These are phyloP conservation scores for Chelmon rostratus DNA, from an alignment of 2,797 vertebrate genomes.

Conservation along the genomic window DNA sequence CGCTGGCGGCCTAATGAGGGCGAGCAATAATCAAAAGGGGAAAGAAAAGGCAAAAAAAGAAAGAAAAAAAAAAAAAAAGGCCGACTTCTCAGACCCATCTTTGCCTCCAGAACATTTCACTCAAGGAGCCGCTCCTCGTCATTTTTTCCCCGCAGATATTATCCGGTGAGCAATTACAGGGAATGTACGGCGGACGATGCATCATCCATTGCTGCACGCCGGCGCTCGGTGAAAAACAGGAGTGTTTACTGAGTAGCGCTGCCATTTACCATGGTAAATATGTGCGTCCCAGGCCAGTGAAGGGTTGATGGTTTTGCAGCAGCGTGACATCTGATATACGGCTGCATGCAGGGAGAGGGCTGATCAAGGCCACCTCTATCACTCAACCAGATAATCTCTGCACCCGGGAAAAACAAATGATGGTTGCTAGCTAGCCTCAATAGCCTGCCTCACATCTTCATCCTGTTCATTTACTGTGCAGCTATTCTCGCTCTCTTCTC, in stretches of 20 bases:
- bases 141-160: slow-evolving; percentile 60
- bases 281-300: slow-evolving; percentile 74
- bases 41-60: slow-evolving; percentile 5
- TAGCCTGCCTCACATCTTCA: slow-evolving; percentile 75
- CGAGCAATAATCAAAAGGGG: slow-evolving; percentile 66
- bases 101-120: slow-evolving; percentile 60
- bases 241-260: slow-evolving; percentile 74
- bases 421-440: slow-evolving; percentile 54
- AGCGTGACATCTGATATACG: slow-evolving; percentile 81
- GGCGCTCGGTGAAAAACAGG: slow-evolving; percentile 73
- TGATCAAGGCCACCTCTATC: slow-evolving; percentile 85
- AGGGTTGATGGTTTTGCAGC: slow-evolving; percentile 79
- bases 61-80: slow-evolving; percentile 5
- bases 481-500: slow-evolving; percentile 25
- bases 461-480: slow-evolving; percentile 64
- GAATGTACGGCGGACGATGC: slow-evolving; percentile 56
- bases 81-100: slow-evolving; percentile 52
- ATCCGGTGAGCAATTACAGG: slow-evolving; percentile 73
- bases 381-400: slow-evolving; percentile 83
- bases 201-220: slow-evolving; percentile 57
- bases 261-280: slow-evolving; percentile 84
- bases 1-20: slow-evolving; percentile 73
- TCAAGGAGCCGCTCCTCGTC: slow-evolving; percentile 57
- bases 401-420: slow-evolving; percentile 79
- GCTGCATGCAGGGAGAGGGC: slow-evolving; percentile 66